phyloP scores from a whole-genome alignment of 2,888 invertebrate species.

The Oligia fasciuncula region DNA sequence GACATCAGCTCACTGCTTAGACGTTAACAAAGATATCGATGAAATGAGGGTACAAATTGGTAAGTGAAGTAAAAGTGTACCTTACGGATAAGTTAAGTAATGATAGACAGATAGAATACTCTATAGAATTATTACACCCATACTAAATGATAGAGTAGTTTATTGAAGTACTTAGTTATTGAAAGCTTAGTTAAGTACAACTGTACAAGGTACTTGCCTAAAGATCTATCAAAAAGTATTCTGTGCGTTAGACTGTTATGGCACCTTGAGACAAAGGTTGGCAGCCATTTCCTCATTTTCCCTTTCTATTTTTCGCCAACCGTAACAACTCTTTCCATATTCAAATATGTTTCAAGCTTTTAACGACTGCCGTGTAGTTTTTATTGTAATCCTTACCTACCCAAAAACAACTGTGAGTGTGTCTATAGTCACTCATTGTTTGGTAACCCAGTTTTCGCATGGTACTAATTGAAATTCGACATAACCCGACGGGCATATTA shows the following conservation, averaged over 20 bases:
- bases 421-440: background rate
- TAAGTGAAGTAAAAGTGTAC: constrained; percentile 62
- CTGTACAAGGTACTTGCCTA: background rate
- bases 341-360: background rate
- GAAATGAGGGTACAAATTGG: constrained; percentile 78
- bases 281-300: background rate
- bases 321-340: background rate
- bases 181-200: background rate
- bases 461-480: constrained; percentile 21
- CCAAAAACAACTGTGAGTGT: background rate
- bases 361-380: background rate
- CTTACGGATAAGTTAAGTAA: background rate
- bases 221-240: background rate
- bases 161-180: background rate
- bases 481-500: constrained; percentile 12
- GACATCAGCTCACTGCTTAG: constrained; percentile 83
- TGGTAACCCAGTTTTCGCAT: background rate
- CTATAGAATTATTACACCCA: background rate
- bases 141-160: background rate
- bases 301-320: background rate
- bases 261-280: background rate
- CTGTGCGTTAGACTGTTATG: background rate
- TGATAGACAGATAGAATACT: background rate
- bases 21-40: constrained; percentile 68
- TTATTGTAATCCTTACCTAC: background rate